Conservation (phyloP, 2,113 vertebrate species). For the Ceyx melanurus region DNA sequence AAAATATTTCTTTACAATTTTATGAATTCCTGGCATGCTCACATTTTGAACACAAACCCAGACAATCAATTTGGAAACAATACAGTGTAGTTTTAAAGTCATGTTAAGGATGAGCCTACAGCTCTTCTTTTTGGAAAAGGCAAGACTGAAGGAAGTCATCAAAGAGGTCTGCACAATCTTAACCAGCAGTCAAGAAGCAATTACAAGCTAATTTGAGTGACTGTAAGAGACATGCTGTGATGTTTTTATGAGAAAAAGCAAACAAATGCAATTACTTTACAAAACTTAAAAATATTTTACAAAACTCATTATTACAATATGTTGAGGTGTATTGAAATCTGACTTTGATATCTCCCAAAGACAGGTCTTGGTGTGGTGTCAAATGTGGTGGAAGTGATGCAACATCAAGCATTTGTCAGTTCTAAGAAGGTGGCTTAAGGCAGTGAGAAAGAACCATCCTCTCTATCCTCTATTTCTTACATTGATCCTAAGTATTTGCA, state of each 20-base stretch:
- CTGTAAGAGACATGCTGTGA: neutral
- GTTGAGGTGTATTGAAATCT: neutral
- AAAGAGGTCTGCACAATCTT: neutral
- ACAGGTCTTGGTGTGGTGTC: neutral
- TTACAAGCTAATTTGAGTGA: neutral
- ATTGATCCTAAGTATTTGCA: neutral
- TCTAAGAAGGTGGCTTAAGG: neutral
- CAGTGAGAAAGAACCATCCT: neutral
- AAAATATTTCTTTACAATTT: neutral
- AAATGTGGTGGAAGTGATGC: neutral
- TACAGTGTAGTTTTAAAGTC: neutral
- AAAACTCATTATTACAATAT: neutral
- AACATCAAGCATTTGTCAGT: neutral
- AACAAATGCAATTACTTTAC: neutral
- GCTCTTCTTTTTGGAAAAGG: neutral
- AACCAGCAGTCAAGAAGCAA: neutral
- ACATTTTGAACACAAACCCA: neutral
- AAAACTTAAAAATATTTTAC: neutral
- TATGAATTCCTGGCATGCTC: neutral
- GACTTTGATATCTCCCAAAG: neutral
- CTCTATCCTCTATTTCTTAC: neutral
- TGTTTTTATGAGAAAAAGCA: neutral
- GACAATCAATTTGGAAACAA: neutral
- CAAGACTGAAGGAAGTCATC: neutral
- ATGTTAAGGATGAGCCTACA: neutral